phyloP scores from a whole-genome alignment of 2,888 invertebrate genomes.

The Boloria selene region DNA sequence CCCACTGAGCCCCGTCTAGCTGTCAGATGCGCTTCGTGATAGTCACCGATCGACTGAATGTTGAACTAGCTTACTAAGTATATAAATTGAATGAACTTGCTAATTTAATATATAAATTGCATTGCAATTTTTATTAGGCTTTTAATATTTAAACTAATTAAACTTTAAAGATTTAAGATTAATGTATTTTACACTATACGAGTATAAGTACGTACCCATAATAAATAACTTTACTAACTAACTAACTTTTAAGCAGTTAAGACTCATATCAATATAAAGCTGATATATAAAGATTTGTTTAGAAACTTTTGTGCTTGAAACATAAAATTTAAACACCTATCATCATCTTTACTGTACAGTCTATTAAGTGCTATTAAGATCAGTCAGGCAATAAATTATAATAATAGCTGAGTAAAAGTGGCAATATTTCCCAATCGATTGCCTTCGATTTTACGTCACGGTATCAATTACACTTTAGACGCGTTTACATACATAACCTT shows the following conservation, averaged over 20 bases:
- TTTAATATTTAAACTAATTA: no score
- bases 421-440: constrained; percentile 46
- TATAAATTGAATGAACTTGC: no score
- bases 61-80: not conserved
- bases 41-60: not conserved
- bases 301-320: not conserved
- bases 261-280: not conserved
- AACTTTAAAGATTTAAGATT: not conserved
- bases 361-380: constrained; percentile 13
- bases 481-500: constrained; percentile 78
- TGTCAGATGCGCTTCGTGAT: constrained; percentile 12
- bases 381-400: constrained; percentile 19
- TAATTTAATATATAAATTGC: constrained; percentile 1
- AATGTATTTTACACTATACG: not conserved
- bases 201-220: not conserved
- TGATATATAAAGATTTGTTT: constrained; percentile 3
- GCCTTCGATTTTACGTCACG: constrained; percentile 68
- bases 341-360: not conserved
- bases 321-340: not conserved
- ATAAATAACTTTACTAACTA: not conserved
- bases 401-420: constrained; percentile 34
- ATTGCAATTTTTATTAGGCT: not conserved
- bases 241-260: not conserved
- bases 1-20: constrained; percentile 1
- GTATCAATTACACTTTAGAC: constrained; percentile 71